Percentiles rank a stretch among this genome's conserved stretches.
Evolutionary conservation across 2,113 vertebrate genomes (phyloP).

Genomic region (Guaruba guarouba): DNA sequence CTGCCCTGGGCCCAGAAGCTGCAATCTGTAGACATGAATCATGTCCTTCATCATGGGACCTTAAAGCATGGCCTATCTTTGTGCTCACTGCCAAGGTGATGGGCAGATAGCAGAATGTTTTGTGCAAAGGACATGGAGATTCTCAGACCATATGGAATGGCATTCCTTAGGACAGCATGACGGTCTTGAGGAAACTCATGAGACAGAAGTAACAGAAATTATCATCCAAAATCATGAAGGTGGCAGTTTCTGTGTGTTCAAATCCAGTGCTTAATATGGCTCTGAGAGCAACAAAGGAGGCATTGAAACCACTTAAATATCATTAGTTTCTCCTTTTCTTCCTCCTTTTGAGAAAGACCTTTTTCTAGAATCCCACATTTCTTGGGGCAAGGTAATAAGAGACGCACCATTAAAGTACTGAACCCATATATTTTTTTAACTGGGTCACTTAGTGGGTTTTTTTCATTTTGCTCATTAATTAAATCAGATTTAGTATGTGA

Average conservation of each 20-base stretch:
- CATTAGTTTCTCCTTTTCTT: not conserved
- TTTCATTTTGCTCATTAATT: not conserved
- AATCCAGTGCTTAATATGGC: not conserved
- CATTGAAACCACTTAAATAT: not conserved
- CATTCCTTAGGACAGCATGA: not conserved
- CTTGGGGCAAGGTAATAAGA: not conserved
- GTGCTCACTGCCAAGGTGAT: not conserved
- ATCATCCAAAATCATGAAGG: not conserved
- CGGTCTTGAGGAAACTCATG: not conserved
- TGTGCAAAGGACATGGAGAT: not conserved
- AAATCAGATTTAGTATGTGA: not conserved
- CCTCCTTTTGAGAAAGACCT: not conserved
- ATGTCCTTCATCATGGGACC: not conserved
- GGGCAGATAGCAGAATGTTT: not conserved
- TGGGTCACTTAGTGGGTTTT: not conserved
- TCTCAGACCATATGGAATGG: not conserved
- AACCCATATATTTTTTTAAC: not conserved
- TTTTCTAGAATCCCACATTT: not conserved
- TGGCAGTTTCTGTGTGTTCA: not conserved
- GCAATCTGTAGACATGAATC: not conserved
- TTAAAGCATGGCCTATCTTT: accelerated
- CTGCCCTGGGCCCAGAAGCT: not conserved
- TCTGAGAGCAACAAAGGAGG: not conserved
- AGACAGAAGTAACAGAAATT: not conserved
- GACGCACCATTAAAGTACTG: not conserved